A percentile compares a stretch with the other conserved stretches of the same genome.
phyloP scores from a whole-genome alignment of 2,113 vertebrate species.

The Sinocyclocheilus anshuiensis region DNA sequence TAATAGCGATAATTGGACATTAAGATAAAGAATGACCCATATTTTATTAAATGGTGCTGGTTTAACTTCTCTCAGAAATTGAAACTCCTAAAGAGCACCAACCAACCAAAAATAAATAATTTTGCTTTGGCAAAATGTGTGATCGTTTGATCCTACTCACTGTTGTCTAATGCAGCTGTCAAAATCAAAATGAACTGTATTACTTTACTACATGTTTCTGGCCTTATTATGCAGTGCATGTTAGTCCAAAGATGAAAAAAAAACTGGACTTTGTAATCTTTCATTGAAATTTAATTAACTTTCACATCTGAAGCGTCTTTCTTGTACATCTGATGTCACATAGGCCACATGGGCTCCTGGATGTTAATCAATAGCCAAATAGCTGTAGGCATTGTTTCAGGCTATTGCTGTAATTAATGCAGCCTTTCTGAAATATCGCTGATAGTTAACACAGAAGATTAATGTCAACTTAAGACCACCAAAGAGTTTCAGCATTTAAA shows the following conservation, averaged over 20 bases:
- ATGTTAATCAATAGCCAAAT: slow-evolving; percentile 18
- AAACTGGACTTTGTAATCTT: not conserved
- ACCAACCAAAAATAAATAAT: not conserved
- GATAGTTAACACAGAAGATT: slow-evolving; percentile 12
- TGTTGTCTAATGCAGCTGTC: not conserved
- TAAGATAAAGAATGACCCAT: no score
- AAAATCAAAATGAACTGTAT: not conserved
- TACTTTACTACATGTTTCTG: not conserved
- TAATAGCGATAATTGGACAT: no score
- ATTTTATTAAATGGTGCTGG: no score
- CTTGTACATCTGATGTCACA: not conserved
- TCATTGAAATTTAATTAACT: slow-evolving; percentile 1
- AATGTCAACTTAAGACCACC: slow-evolving; percentile 4
- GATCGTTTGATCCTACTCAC: not conserved
- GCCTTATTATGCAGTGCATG: not conserved
- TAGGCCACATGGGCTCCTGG: not conserved
- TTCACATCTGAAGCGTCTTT: not conserved
- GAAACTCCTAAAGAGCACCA: no score
- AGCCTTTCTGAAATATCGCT: not conserved
- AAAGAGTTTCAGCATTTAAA: slow-evolving; percentile 1
- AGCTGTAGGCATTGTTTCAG: slow-evolving; percentile 20
- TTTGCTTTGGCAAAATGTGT: not conserved
- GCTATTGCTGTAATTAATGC: slow-evolving; percentile 16
- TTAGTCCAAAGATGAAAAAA: slow-evolving; percentile 1
- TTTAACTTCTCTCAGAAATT: no score